Evolutionary conservation across 2,888 invertebrate genomes (phyloP).

Genomic region (Sialis fuliginosa): DNA sequence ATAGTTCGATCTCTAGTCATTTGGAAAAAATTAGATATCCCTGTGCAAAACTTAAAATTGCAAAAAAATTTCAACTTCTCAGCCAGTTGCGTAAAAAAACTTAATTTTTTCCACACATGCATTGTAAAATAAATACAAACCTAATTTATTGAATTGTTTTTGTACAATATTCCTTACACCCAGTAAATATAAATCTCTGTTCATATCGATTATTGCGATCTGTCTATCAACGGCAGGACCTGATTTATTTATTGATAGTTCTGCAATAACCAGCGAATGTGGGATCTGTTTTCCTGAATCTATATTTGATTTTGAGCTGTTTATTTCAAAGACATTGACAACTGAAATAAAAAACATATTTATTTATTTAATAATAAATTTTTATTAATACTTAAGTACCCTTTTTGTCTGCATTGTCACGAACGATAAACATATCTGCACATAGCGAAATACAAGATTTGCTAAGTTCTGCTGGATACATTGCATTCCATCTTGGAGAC

Average conservation of each 20-base stretch:
- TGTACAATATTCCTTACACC: conserved; percentile 42
- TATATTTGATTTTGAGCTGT: conserved; percentile 51
- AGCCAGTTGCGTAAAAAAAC: too few species aligned
- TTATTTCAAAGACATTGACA: conserved; percentile 72
- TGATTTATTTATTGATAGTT: conserved; percentile 70
- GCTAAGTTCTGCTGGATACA: conserved; percentile 66
- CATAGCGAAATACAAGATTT: conserved; percentile 63
- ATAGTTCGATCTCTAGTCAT: too few species aligned
- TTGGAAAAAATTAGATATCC: too few species aligned
- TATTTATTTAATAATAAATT: neutral
- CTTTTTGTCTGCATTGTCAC: conserved; percentile 73
- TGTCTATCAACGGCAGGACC: conserved; percentile 64
- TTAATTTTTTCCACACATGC: too few species aligned
- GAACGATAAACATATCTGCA: conserved; percentile 68
- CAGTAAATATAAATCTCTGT: conserved; percentile 72
- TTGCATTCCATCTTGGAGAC: conserved; percentile 70
- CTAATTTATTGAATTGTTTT: conserved; percentile 53
- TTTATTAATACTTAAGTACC: conserved; percentile 26
- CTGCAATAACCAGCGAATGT: conserved; percentile 62
- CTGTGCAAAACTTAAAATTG: too few species aligned
- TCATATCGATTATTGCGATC: conserved; percentile 75
- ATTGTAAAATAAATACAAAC: too few species aligned
- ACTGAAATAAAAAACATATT: conserved; percentile 28
- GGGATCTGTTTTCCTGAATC: conserved; percentile 56
- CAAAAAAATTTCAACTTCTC: too few species aligned